Conservation (phyloP, 2,797 vertebrate species). For the Amphiprion clarkii region DNA sequence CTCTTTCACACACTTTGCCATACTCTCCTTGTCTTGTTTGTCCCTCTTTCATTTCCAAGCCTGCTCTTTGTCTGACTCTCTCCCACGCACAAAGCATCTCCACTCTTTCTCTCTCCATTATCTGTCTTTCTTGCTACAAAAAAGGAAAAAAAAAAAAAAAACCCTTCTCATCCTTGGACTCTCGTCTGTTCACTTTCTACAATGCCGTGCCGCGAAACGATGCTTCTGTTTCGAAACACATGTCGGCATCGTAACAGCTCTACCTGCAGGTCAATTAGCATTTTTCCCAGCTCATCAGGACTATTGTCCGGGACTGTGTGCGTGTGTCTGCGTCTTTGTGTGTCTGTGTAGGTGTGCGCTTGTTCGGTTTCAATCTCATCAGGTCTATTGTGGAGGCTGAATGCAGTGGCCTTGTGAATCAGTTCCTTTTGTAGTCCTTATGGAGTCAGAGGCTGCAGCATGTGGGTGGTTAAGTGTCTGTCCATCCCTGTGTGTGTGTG, state of each 20-base stretch:
- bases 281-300: conserved; percentile 56
- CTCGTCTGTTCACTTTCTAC: conserved; percentile 1
- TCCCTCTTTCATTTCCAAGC: conserved; percentile 26
- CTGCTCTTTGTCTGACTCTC: neutral
- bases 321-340: conserved; percentile 8
- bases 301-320: conserved; percentile 30
- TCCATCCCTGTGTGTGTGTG: conserved; percentile 25
- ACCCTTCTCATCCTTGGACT: conserved; percentile 2
- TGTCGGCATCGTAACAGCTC: conserved; percentile 7
- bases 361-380: conserved; percentile 54
- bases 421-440: conserved; percentile 67
- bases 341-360: conserved; percentile 28
- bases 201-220: neutral
- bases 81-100: conserved; percentile 9
- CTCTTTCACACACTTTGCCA: conserved; percentile 15
- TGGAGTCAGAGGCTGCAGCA: conserved; percentile 55
- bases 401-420: conserved; percentile 58
- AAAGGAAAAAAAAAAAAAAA: neutral
- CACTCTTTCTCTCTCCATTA: conserved; percentile 1
- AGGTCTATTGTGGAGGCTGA: conserved; percentile 68
- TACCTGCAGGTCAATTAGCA: conserved; percentile 49
- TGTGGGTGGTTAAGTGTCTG: conserved; percentile 69
- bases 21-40: conserved; percentile 10
- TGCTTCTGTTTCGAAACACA: conserved; percentile 19
- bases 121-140: conserved; percentile 1